Evolutionary conservation across 2,797 vertebrate genomes (phyloP).

Genomic region (Chelonia mydas): DNA sequence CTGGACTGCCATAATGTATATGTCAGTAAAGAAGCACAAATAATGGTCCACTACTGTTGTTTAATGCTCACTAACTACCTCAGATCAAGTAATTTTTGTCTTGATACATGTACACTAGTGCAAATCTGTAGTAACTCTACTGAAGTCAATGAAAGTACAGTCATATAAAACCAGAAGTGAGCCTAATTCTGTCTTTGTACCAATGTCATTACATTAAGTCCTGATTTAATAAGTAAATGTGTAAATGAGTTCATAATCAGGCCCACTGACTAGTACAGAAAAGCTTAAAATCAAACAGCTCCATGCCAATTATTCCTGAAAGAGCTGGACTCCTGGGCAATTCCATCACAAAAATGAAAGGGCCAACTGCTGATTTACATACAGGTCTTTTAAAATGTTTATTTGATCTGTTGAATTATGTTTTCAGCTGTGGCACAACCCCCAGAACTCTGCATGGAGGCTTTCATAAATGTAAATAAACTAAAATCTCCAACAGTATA

Average conservation of each 20-base stretch:
- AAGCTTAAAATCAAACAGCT: background rate
- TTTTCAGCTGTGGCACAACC: background rate
- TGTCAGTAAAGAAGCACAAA: background rate
- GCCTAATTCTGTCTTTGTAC: background rate
- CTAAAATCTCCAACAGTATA: background rate
- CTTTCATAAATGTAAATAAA: background rate
- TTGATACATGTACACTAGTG: rapidly evolving
- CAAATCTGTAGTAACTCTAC: background rate
- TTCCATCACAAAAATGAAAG: background rate
- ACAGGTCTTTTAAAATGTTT: background rate
- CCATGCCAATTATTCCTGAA: background rate
- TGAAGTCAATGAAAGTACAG: background rate
- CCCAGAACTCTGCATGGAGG: background rate
- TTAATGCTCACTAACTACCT: rapidly evolving
- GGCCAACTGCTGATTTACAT: background rate
- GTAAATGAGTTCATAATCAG: background rate
- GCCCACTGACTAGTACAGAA: background rate
- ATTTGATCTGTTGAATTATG: background rate
- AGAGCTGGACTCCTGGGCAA: rapidly evolving
- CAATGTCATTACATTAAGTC: background rate
- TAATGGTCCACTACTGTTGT: background rate
- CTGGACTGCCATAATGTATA: background rate
- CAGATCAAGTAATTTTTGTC: background rate
- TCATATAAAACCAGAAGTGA: background rate
- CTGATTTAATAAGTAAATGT: rapidly evolving